Evolutionary conservation across 2,888 invertebrate species (phyloP).

Genomic region (Deroplatys truncata): DNA sequence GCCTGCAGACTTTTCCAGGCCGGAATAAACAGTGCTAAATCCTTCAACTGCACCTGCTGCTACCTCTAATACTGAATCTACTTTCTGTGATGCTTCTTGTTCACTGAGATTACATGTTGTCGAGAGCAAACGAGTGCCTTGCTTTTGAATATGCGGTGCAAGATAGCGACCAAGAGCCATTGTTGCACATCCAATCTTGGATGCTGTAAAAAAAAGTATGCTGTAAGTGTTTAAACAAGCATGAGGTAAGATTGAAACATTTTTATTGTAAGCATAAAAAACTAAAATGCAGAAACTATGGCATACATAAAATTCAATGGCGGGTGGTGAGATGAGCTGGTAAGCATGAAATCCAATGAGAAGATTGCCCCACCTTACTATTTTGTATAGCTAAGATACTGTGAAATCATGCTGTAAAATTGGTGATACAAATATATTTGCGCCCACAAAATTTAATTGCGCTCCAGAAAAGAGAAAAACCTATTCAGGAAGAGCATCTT

Average conservation of each 20-base stretch:
- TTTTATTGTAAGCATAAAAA: background rate
- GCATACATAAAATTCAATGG: too few species aligned
- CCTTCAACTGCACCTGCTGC: slow-evolving; percentile 69
- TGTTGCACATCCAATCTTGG: slow-evolving; percentile 62
- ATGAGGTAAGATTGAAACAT: background rate
- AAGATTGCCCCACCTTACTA: too few species aligned
- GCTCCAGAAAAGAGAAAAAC: too few species aligned
- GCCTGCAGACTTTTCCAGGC: slow-evolving; percentile 65
- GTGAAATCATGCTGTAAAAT: too few species aligned
- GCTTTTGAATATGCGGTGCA: slow-evolving; percentile 64
- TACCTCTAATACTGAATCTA: slow-evolving; percentile 59
- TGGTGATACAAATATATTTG: too few species aligned
- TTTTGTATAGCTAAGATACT: too few species aligned
- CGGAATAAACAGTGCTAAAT: slow-evolving; percentile 64
- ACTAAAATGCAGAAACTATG: background rate
- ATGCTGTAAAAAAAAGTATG: slow-evolving; percentile 41
- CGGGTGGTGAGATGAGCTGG: too few species aligned
- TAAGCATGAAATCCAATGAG: too few species aligned
- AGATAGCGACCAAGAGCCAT: slow-evolving; percentile 60
- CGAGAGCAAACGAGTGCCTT: slow-evolving; percentile 57
- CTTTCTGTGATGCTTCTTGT: slow-evolving; percentile 51
- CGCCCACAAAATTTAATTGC: too few species aligned
- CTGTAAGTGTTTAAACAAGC: background rate
- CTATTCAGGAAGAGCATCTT: too few species aligned
- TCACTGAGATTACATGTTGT: slow-evolving; percentile 53